Base-by-base conservation (phyloP, 2,797 vertebrate species). In the Babyrousa celebensis region DNA sequence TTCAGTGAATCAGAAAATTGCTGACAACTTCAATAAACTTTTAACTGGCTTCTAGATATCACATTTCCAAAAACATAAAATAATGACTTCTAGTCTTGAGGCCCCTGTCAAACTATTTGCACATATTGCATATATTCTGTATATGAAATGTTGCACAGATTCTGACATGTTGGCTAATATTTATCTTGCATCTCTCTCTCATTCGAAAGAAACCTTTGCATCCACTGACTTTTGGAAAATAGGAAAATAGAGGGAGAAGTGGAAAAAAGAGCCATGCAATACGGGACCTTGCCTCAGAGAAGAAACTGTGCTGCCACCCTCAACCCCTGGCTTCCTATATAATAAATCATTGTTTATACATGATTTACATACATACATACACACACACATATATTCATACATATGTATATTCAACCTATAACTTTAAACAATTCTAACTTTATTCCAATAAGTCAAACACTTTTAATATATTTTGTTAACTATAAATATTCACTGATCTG, bases 1-100 rank as follows among this genome's bases (percentile, higher is more conserved):
- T 75, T 85, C 88, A 95, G 54, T 91, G 71, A 84, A 88, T 70
- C 68, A 82, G 40, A 91, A 79, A 91, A 67, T 20, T 72, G 67
- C 20, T 72, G 52, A 85, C 71, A 89, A 62, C 10, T n/a, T 95
- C 75, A 60, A 32, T 48, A 75, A 70, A 85, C 60, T 85, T 32
- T 89, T 77, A 79, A 83, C 58, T 86, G 56, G 8, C 12, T 72
- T 95, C 77, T 84, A 23, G 18, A 62, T 54, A 79, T 74, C n/a
- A 86, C 36, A 25, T 78, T 89, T 82, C 67, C n/a, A 48, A 68
- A 86, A 90, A 14, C 8, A 92, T 80, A n/a, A 88, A 94, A 25
- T 32, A 75, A 0, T 77, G 23, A 92, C 27, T 43, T 94, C 12
- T 65, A 65, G 20, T 86, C 84, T 91, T 17, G 18, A 74, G 29